These are phyloP conservation scores for Grus americana DNA, from an alignment of 2,113 vertebrate genomes.

Conservation along the genomic window DNA sequence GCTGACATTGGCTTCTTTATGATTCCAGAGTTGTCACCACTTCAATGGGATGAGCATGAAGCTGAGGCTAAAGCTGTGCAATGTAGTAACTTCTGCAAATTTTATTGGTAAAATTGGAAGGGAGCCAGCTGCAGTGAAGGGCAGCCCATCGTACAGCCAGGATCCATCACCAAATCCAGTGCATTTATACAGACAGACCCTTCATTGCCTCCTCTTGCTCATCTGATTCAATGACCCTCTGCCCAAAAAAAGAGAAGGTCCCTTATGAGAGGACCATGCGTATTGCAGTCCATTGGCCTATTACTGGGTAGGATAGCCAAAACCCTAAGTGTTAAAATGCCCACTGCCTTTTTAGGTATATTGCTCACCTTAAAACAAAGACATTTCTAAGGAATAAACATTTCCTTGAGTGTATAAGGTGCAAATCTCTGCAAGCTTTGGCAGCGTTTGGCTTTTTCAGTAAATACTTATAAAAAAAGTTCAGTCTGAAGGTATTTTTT, in stretches of 20 bases:
- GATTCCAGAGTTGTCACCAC: not conserved
- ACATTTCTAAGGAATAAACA: not conserved
- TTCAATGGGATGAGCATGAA: not conserved
- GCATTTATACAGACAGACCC: not conserved
- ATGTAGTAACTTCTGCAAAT: not conserved
- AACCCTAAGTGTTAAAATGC: not conserved
- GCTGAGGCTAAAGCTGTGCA: not conserved
- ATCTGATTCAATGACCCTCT: not conserved
- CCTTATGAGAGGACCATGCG: accelerated
- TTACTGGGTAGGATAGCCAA: not conserved
- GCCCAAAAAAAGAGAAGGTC: not conserved
- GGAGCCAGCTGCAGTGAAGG: not conserved
- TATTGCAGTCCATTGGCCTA: not conserved
- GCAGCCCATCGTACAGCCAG: not conserved
- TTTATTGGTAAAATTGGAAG: not conserved
- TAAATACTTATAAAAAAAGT: not conserved
- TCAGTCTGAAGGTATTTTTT: not conserved
- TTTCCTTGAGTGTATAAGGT: not conserved
- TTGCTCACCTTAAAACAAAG: not conserved
- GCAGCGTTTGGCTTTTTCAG: not conserved
- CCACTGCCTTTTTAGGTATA: not conserved
- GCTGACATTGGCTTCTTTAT: not conserved
- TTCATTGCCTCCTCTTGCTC: not conserved
- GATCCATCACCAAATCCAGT: not conserved
- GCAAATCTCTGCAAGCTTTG: not conserved